Evolutionary conservation across 2,797 vertebrate genomes (phyloP).

Genomic region (Adrianichthys oophorus): DNA sequence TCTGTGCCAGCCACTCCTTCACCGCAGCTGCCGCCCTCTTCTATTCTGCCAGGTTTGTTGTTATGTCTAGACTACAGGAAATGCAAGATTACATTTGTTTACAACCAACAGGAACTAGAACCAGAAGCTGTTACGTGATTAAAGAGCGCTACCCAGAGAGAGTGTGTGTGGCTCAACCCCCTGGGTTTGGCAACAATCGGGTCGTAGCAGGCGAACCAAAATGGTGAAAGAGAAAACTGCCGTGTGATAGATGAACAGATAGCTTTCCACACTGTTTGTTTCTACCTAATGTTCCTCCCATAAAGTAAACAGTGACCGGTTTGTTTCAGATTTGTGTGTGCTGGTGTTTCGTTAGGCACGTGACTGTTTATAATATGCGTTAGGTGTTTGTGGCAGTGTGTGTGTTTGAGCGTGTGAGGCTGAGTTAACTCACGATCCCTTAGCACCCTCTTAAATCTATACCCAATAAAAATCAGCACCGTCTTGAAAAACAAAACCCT

Average conservation of each 20-base stretch:
- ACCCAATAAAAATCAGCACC: slow-evolving; percentile 84
- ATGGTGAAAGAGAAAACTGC: slow-evolving; percentile 36
- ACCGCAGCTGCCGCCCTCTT: slow-evolving; percentile 66
- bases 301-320: slow-evolving; percentile 22
- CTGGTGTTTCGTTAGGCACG: slow-evolving; percentile 41
- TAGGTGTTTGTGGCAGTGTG: slow-evolving; percentile 46
- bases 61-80: slow-evolving; percentile 87
- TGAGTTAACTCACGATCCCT: slow-evolving; percentile 76
- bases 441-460: slow-evolving; percentile 82
- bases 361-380: slow-evolving; percentile 41
- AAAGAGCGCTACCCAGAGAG: slow-evolving; percentile 75
- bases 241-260: slow-evolving; percentile 38
- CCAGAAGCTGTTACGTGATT: slow-evolving; percentile 79
- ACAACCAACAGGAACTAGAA: slow-evolving; percentile 83
- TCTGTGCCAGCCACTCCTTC: slow-evolving; percentile 69
- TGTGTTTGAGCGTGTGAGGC: slow-evolving; percentile 55
- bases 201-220: slow-evolving; percentile 59
- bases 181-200: slow-evolving; percentile 68
- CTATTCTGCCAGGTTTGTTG: slow-evolving; percentile 75
- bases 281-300: slow-evolving; percentile 20
- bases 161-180: slow-evolving; percentile 70
- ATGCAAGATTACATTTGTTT: slow-evolving; percentile 86
- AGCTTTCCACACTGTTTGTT: not conserved
- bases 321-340: slow-evolving; percentile 9
- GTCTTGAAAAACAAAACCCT: slow-evolving; percentile 81